Evolutionary conservation across 2,113 vertebrate species (phyloP), one percentile per base, ranked within the genome.

Genomic region (Variabilichromis moorii): DNA sequence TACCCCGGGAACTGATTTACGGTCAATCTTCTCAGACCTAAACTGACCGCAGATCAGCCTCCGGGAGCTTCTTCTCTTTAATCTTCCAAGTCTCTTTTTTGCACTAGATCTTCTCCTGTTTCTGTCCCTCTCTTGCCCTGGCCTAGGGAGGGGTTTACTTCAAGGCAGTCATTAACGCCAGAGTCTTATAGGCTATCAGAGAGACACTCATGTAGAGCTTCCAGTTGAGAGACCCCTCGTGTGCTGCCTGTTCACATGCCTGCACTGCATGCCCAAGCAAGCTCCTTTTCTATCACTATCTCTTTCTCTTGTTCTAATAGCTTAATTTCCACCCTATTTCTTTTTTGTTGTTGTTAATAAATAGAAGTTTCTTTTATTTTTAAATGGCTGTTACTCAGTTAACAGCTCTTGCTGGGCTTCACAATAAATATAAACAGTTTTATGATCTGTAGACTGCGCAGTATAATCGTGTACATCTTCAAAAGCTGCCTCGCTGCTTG

Each of bases 191-290:
- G 87, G 82, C 86, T 53, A 83, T 92, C 91, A 92, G 91, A 90
- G 86, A 93, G 93, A 80, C 86, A 86, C 91, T 92, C 85, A 37
- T 90, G 88, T 90, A 93, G 83, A 83, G 92, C 92, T 86, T 95
- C 94, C 85, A 92, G 92, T 93, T 91, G 86, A 94, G 93, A 95
- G 95, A 90, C 90, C 91, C 94, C 93, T 94, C 90, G 86, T 91
- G 93, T 94, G 95, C 95, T 96, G 95, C 95, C 96, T 97, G 95
- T 94, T 95, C 87, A 95, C 94, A 94, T 96, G 95, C 96, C 95
- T 97, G 96, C 96, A 94, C 95, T 96, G 96, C 96, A 97, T 97
- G 96, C 90, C 90, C 92, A 93, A 95, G 95, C 95, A 91, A 96
- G 94, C 96, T 95, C 94, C 93, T 91, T 91, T 85, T 93, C 91